Conservation (phyloP, 2,888 invertebrate genomes). For the Machimus rusticus region DNA sequence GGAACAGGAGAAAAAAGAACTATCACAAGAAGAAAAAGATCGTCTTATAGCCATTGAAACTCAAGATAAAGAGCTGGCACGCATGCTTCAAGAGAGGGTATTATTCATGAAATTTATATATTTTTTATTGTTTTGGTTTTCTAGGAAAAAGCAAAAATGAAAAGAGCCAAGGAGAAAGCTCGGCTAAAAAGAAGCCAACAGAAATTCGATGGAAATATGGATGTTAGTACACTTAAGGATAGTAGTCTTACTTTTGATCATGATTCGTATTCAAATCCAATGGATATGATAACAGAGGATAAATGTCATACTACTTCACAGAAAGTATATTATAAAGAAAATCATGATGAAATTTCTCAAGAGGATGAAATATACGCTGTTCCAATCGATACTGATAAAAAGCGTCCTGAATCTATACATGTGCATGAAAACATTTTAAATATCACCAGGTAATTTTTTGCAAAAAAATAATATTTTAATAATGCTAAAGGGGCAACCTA, state of each 20-base stretch:
- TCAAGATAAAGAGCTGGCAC: conserved; percentile 80
- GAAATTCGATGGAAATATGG: conserved; percentile 51
- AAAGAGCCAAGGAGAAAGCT: conserved; percentile 74
- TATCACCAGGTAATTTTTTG: not conserved
- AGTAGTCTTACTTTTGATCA: conserved; percentile 52
- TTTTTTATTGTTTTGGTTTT: not conserved
- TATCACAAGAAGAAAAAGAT: conserved; percentile 64
- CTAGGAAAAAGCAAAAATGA: conserved; percentile 75
- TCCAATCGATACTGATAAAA: conserved; percentile 55
- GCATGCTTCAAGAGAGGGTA: conserved; percentile 74
- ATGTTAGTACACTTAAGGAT: conserved; percentile 65
- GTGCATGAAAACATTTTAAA: not conserved
- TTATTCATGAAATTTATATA: conserved; percentile 13
- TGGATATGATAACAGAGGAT: conserved; percentile 63
- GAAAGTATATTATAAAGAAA: not conserved
- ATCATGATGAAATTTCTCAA: conserved; percentile 43
- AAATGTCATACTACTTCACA: not conserved
- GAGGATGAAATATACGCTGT: conserved; percentile 62
- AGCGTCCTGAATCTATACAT: not conserved
- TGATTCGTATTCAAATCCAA: conserved; percentile 66
- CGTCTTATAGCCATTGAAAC: conserved; percentile 78
- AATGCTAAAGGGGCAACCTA: too few relatives aligned
- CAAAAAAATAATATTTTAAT: not conserved
- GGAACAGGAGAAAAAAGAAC: not conserved
- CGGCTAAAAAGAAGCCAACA: conserved; percentile 68